Conservation (phyloP, 1,140 invertebrate species). For the Popillia japonica region DNA sequence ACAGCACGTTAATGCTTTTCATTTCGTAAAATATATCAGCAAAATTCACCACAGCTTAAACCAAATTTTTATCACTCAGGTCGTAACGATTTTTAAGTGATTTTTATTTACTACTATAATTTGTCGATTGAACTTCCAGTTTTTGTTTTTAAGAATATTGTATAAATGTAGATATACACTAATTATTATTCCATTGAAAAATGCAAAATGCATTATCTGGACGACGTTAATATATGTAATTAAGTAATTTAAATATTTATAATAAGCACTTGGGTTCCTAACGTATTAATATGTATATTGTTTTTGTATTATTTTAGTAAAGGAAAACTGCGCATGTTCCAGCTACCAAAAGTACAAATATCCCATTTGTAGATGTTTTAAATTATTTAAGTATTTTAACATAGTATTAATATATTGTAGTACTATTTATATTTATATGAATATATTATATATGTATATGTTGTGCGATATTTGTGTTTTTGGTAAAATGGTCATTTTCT, state of each 20-base stretch:
- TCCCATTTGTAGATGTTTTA: slow-evolving; percentile 25
- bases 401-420: slow-evolving; percentile 46
- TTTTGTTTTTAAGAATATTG: slow-evolving; percentile 46
- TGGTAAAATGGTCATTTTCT: slow-evolving; percentile 38
- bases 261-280: slow-evolving; percentile 61
- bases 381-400: slow-evolving; percentile 46
- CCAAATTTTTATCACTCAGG: slow-evolving; percentile 43
- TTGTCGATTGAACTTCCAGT: slow-evolving; percentile 36
- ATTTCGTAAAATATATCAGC: slow-evolving; percentile 29
- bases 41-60: slow-evolving; percentile 38
- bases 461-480: slow-evolving; percentile 43
- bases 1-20: slow-evolving; percentile 24
- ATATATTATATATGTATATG: slow-evolving; percentile 26
- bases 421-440: slow-evolving; percentile 37
- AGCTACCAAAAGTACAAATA: slow-evolving; percentile 42
- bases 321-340: slow-evolving; percentile 41
- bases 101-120: slow-evolving; percentile 42
- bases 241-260: slow-evolving; percentile 56
- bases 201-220: slow-evolving; percentile 35
- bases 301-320: slow-evolving; percentile 49
- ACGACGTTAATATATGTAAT: slow-evolving; percentile 46
- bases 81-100: slow-evolving; percentile 35
- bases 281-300: slow-evolving; percentile 53
- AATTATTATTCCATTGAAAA: slow-evolving; percentile 53
- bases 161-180: slow-evolving; percentile 59